Evolutionary conservation across 2,797 vertebrate species (phyloP).

Genomic region (Eospalax fontanierii): DNA sequence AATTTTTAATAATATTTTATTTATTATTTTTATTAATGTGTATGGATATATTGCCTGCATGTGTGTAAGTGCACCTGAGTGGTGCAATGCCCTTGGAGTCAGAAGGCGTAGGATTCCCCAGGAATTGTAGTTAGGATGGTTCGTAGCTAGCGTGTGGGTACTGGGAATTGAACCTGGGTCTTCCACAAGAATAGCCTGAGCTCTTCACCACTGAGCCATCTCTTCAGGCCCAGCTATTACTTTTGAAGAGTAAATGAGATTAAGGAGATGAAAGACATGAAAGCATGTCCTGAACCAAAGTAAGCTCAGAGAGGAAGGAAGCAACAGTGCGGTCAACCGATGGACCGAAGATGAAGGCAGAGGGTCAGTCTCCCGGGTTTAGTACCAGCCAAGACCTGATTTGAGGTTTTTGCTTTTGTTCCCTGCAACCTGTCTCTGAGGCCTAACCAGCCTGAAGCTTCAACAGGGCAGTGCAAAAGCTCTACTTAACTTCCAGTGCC

Average conservation of each 20-base stretch:
- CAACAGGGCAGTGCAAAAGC: not conserved
- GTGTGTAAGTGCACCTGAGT: no score
- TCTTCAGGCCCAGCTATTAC: no score
- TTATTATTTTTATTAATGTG: not conserved
- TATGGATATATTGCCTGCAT: no score
- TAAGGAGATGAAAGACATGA: not conserved
- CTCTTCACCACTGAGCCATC: no score
- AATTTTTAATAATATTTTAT: not conserved
- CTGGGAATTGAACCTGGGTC: no score
- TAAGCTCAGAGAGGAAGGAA: not conserved
- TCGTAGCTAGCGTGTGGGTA: no score
- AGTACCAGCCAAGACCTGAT: not conserved
- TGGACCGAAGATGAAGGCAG: not conserved
- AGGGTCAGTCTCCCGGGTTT: not conserved
- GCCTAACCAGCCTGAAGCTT: not conserved
- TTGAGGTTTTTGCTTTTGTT: not conserved
- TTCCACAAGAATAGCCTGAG: no score
- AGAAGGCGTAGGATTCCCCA: no score
- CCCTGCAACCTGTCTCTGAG: not conserved
- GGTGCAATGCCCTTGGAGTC: no score
- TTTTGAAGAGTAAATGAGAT: constrained; percentile 45
- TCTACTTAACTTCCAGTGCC: not conserved
- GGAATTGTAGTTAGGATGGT: no score
- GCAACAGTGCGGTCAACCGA: no score
- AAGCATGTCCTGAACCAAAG: not conserved